Evolutionary conservation across 2,888 invertebrate species (phyloP).

Genomic region (Girardia tigrina): DNA sequence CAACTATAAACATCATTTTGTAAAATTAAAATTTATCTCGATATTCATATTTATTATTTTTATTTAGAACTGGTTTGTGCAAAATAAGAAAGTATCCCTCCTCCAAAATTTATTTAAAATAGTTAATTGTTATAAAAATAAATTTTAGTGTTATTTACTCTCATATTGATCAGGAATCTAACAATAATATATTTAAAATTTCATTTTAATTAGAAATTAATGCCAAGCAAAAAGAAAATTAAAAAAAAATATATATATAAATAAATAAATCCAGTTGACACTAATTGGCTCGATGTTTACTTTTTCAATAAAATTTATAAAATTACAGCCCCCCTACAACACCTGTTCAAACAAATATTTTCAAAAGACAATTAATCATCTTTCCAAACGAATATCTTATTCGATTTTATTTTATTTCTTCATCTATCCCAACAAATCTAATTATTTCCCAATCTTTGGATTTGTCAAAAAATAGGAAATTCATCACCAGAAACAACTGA

Average conservation of each 20-base stretch:
- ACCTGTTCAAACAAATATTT: background rate
- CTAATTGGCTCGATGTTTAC: conserved; percentile 3
- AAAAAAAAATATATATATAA: no score
- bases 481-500: background rate
- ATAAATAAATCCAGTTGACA: background rate
- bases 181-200: no score
- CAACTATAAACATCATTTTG: no score
- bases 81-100: no score
- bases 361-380: background rate
- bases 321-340: background rate
- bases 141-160: no score
- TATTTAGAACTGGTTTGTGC: no score
- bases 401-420: background rate
- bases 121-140: no score
- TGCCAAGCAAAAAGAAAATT: background rate
- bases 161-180: no score
- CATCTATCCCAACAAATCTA: background rate
- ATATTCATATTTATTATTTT: no score
- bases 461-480: background rate
- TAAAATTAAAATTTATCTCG: no score
- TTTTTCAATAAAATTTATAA: background rate
- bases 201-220: background rate
- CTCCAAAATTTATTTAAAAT: no score
- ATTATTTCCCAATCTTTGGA: background rate
- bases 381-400: background rate